Evolutionary conservation across 2,888 invertebrate species (phyloP).

Genomic region (Stratiomys singularior): DNA sequence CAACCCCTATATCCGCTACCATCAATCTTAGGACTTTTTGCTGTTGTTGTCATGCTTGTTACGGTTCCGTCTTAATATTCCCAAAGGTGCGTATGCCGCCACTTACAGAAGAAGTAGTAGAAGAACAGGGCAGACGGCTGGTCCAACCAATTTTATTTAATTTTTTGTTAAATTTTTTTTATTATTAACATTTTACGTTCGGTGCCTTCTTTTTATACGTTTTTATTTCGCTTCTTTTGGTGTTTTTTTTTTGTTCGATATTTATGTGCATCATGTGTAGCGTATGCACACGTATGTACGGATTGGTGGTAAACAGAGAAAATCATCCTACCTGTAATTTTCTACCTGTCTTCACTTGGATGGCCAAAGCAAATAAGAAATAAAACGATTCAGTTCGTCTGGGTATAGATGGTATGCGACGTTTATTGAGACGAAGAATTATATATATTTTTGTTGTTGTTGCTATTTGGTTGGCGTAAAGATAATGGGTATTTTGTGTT

Average conservation of each 20-base stretch:
- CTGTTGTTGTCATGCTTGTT: background rate
- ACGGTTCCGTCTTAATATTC: background rate
- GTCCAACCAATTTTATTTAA: background rate
- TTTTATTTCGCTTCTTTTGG: no score
- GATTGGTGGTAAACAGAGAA: background rate
- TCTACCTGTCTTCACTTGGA: conserved; percentile 26
- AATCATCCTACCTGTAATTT: conserved; percentile 33
- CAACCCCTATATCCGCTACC: background rate
- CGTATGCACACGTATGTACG: background rate
- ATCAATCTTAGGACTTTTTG: background rate
- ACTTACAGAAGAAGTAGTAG: background rate
- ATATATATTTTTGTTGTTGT: no score
- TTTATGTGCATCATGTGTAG: background rate
- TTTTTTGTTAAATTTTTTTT: background rate
- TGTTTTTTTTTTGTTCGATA: background rate
- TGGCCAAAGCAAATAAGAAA: conserved; percentile 23
- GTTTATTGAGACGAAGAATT: no score
- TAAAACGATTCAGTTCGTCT: conserved; percentile 23
- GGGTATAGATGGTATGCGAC: no score
- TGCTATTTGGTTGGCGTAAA: no score
- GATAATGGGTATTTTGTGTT: no score
- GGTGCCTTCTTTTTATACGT: no score
- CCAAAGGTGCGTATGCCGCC: background rate
- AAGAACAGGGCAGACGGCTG: no score
- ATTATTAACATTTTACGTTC: background rate